Percentiles rank a stretch among this genome's conserved stretches.
Evolutionary conservation across 2,113 vertebrate genomes (phyloP).

Genomic region (Microcebus murinus): DNA sequence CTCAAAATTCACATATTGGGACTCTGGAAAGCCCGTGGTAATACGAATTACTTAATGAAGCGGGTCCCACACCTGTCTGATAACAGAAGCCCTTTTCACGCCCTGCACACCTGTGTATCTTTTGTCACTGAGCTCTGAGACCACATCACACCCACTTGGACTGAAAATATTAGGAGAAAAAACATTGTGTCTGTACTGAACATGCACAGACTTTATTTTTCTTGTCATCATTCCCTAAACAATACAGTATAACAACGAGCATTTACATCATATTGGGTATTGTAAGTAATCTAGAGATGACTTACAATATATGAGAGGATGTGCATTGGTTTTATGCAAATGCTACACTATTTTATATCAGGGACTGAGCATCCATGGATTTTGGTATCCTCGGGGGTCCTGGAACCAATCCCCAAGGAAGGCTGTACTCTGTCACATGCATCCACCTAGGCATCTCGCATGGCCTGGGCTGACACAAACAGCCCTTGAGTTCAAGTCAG

Average conservation of each 20-base stretch:
- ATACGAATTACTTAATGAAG: rapidly evolving
- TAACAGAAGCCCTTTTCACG: neutral
- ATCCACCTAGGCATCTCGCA: rapidly evolving
- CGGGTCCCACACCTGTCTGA: neutral
- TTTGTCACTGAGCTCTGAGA: neutral
- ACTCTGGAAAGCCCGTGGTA: neutral
- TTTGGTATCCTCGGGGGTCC: neutral
- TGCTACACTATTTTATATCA: neutral
- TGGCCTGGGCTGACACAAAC: no score
- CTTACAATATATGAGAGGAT: neutral
- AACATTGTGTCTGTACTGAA: neutral
- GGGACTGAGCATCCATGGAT: neutral
- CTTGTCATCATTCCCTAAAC: neutral
- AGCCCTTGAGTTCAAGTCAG: rapidly evolving
- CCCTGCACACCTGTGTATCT: rapidly evolving
- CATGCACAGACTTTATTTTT: neutral
- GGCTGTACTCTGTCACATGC: neutral
- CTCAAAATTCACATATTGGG: neutral
- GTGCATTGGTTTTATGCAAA: neutral
- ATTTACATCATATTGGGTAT: neutral
- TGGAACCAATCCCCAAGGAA: neutral
- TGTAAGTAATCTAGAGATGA: neutral
- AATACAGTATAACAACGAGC: neutral
- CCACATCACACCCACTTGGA: rapidly evolving
- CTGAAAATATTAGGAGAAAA: neutral